These are phyloP conservation scores for Sapayoa aenigma DNA, from an alignment of 2,113 vertebrate species.

Conservation along the genomic window DNA sequence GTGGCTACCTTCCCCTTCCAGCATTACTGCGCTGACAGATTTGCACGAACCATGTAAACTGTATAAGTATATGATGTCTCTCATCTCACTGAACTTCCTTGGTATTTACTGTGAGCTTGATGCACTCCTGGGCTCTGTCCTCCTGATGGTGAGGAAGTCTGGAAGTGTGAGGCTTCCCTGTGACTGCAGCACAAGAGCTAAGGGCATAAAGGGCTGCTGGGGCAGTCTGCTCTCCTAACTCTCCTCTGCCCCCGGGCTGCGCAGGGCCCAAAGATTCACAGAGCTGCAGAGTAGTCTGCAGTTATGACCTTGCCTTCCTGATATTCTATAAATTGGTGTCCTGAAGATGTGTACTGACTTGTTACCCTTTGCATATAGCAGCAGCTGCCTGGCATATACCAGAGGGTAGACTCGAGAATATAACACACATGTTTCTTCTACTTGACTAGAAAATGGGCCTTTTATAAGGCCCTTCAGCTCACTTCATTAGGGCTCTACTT, in stretches of 20 bases:
- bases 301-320: background rate
- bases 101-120: background rate
- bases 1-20: background rate
- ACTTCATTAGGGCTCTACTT: background rate
- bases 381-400: background rate
- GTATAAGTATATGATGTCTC: background rate
- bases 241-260: background rate
- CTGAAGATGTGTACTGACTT: background rate
- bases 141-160: background rate
- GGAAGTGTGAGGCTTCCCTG: background rate
- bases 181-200: background rate
- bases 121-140: background rate
- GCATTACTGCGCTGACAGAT: background rate
- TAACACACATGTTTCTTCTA: background rate
- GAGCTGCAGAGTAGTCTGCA: rapidly evolving
- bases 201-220: background rate
- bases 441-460: background rate
- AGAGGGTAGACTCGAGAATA: background rate
- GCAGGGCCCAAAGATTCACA: background rate
- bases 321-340: background rate
- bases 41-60: background rate
- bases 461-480: background rate
- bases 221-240: background rate
- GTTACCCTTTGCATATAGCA: rapidly evolving
- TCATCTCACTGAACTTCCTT: background rate